Conservation (phyloP, 2,113 vertebrate species). For the Ptilorrhoa leucosticta region DNA sequence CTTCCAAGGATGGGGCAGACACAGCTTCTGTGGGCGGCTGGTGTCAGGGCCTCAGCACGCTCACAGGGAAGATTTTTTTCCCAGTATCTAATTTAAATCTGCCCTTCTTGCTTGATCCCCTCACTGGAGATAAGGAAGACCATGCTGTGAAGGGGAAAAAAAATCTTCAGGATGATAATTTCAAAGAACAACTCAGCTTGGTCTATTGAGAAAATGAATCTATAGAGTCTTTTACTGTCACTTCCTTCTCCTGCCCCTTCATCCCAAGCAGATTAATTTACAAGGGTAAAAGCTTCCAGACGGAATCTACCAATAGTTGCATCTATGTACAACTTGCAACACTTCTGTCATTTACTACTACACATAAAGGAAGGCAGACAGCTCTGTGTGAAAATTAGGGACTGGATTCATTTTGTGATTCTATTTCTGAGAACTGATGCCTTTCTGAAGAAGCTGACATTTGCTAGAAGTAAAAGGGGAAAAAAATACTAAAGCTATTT, state of each 20-base stretch:
- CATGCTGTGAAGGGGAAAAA: not conserved
- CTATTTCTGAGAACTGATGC: not conserved
- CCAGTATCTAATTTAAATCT: not conserved
- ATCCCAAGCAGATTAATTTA: not conserved
- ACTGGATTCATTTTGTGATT: not conserved
- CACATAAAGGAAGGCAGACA: not conserved
- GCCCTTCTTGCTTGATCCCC: not conserved
- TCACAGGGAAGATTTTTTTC: not conserved
- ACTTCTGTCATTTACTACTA: not conserved
- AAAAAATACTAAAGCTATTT: not conserved
- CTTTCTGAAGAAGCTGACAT: not conserved
- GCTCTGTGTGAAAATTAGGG: not conserved
- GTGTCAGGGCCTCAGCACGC: not conserved
- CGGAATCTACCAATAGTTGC: not conserved
- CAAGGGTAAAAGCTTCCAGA: not conserved
- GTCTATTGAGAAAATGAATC: not conserved
- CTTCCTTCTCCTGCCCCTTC: not conserved
- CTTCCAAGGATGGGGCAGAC: not conserved
- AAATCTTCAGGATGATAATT: not conserved
- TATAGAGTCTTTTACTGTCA: not conserved
- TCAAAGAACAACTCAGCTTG: not conserved
- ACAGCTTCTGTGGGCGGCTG: not conserved
- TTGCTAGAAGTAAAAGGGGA: not conserved
- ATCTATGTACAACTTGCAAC: not conserved
- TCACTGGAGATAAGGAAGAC: not conserved